Percentiles rank a stretch among this genome's conserved stretches.
Conservation (phyloP, 2,888 invertebrate species). For the Homarus gammarus region DNA sequence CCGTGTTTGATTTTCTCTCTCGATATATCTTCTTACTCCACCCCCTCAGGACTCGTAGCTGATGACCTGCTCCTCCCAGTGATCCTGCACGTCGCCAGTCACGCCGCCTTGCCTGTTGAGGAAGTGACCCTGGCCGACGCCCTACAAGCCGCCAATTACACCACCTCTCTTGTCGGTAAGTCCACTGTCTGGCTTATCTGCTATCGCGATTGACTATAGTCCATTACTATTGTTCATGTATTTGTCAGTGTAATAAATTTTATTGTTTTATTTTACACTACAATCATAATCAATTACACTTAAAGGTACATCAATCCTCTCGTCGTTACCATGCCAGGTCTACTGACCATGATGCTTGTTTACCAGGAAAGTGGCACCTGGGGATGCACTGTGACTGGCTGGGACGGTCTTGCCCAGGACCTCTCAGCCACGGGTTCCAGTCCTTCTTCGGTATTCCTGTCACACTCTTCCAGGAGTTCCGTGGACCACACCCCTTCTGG, state of each 20-base stretch:
- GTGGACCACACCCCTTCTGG: conserved; percentile 76
- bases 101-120: background rate
- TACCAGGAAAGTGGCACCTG: conserved; percentile 81
- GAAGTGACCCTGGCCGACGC: background rate
- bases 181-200: no score
- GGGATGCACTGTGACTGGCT: conserved; percentile 78
- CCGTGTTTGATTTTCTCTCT: background rate
- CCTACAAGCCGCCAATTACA: background rate
- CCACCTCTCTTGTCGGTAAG: background rate
- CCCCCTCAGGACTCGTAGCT: background rate
- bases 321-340: background rate
- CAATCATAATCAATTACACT: no score
- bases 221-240: no score
- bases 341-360: background rate
- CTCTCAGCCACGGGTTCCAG: conserved; percentile 80
- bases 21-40: background rate
- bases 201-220: no score
- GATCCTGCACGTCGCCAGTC: background rate
- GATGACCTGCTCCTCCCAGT: background rate
- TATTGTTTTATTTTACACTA: no score
- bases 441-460: conserved; percentile 79
- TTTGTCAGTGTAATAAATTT: no score
- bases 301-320: background rate
- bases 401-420: conserved; percentile 79
- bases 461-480: conserved; percentile 78